Percentiles rank a stretch among this genome's conserved stretches.
phyloP scores from a whole-genome alignment of 2,797 vertebrate species.

The Acanthurus leucopareius region DNA sequence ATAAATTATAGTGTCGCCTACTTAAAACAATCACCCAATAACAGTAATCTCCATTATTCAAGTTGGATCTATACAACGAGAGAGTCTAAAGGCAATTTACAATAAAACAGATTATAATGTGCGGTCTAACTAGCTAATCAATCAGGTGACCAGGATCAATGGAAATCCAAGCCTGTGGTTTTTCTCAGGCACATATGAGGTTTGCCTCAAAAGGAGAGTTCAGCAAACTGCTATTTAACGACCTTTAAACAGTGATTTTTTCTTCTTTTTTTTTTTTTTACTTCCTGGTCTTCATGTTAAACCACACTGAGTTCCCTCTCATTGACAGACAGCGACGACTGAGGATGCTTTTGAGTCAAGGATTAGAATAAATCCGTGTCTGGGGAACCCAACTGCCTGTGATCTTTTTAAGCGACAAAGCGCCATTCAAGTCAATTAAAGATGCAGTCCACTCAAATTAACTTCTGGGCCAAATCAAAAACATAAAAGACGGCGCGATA shows the following conservation, averaged over 20 bases:
- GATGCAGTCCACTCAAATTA: slow-evolving; percentile 65
- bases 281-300: slow-evolving; percentile 12
- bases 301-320: slow-evolving; percentile 26
- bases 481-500: slow-evolving; percentile 30
- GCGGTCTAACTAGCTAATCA: slow-evolving; percentile 20
- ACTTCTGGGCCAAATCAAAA: slow-evolving; percentile 53
- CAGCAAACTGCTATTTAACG: not conserved
- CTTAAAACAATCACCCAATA: slow-evolving; percentile 1
- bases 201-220: not conserved
- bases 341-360: slow-evolving; percentile 58
- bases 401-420: slow-evolving; percentile 65
- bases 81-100: slow-evolving; percentile 32
- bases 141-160: slow-evolving; percentile 47
- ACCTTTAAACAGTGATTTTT: not conserved
- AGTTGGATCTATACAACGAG: slow-evolving; percentile 18
- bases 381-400: slow-evolving; percentile 56
- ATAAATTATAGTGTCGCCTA: slow-evolving; percentile 18
- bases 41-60: slow-evolving; percentile 30
- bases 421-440: slow-evolving; percentile 54
- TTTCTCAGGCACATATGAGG: not conserved
- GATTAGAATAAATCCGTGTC: slow-evolving; percentile 67
- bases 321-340: slow-evolving; percentile 29
- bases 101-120: slow-evolving; percentile 18
- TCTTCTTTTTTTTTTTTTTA: not conserved
- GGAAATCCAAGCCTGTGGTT: slow-evolving; percentile 29